Evolutionary conservation across 2,113 vertebrate species (phyloP).

Genomic region (Platycercus adscitus): DNA sequence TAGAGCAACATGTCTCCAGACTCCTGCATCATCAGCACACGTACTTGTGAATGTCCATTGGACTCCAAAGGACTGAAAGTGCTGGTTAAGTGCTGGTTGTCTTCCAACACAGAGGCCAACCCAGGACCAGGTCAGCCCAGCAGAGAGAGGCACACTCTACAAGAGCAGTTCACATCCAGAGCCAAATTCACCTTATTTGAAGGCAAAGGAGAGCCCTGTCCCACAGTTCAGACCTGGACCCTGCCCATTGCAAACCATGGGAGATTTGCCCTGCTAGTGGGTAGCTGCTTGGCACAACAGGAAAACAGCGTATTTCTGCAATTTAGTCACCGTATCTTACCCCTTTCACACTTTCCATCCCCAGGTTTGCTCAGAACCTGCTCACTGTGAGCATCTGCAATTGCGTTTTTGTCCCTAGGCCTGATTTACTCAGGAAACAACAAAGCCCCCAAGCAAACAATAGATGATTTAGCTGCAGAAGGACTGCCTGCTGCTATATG

Average conservation of each 20-base stretch:
- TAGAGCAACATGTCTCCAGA: background rate
- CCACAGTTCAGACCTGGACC: background rate
- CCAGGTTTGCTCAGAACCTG: background rate
- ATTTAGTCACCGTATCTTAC: background rate
- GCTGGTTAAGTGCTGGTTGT: background rate
- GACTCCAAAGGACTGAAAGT: background rate
- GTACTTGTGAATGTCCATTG: rapidly evolving
- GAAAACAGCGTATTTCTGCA: background rate
- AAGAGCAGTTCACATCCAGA: background rate
- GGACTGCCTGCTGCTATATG: background rate
- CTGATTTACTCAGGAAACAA: background rate
- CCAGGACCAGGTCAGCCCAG: background rate
- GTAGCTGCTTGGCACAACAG: background rate
- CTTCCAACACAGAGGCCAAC: background rate
- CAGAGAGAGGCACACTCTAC: background rate
- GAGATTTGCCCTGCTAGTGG: background rate
- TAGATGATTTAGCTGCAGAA: background rate
- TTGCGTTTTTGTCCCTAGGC: background rate
- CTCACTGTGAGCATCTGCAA: background rate
- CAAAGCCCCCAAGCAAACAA: background rate
- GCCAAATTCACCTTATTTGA: background rate
- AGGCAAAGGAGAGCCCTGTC: background rate
- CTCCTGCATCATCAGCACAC: background rate
- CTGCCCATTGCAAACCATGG: background rate
- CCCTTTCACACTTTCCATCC: background rate